Evolutionary conservation across 2,888 invertebrate species (phyloP), one percentile per base, ranked within the genome.

Genomic region (Lottia gigantea): DNA sequence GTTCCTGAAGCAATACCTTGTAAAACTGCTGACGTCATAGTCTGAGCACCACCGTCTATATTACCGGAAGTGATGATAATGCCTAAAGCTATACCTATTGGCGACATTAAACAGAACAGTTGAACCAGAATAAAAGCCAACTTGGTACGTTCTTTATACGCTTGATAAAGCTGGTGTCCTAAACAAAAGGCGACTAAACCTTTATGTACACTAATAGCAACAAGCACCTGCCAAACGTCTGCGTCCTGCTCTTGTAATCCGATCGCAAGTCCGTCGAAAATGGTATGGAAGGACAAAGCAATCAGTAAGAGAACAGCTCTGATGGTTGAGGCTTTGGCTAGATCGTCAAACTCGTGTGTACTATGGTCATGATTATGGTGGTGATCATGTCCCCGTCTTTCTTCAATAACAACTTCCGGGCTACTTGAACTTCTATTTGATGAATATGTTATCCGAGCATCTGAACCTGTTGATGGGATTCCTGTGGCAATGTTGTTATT

Each of bases 1-100:
- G 97, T 97, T 15, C 97, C 97, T 19, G 94, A 93, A 0, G 97
- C 96, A 70, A 97, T 88, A 8, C 95, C 95, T 90, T 97, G 94
- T 26, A 81, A 84, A 55, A 91, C 76, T 1, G 89, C 89, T 65
- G 79, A 82, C 8, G 83, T 74, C 45, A 83, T 72, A 16, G 70
- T 45, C 47, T 70, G 71, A 2, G 76, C 73, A 8, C 26, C 26
- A 6, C 62, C 67, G 46, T 75, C 62, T 12, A 73, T 64, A 3
- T 69, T 64, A 14, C 73, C 72, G 14, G 73, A 73, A 0, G 79
- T 74, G 15, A 80, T 64, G 12, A 67, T 63, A 12, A 76, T 76
- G 12, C 80, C 80, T 15, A 79, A 66, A 14, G 64, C 73, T 1
- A 78, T 73, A 0, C 80, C 80, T n/a, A 79, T 62, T 0, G 80